Evolutionary conservation across 2,888 invertebrate species (phyloP).

Genomic region (Corbicula japonica): DNA sequence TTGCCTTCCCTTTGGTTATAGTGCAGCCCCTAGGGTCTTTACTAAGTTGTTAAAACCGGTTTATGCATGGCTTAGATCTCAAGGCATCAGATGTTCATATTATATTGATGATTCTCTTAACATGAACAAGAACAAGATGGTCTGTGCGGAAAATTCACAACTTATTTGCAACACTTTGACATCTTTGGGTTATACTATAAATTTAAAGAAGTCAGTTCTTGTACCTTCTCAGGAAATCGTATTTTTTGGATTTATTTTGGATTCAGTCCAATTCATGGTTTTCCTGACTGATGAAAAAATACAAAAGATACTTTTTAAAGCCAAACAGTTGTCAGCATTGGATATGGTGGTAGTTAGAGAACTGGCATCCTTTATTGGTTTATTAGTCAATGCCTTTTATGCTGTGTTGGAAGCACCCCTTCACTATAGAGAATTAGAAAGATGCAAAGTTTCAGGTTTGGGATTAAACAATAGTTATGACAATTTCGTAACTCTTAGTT

Average conservation of each 20-base stretch:
- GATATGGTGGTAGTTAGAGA: conserved; percentile 7
- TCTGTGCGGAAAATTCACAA: background rate
- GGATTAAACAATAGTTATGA: conserved; percentile 18
- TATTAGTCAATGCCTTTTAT: conserved; percentile 31
- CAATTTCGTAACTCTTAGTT: background rate
- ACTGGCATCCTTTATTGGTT: conserved; percentile 20
- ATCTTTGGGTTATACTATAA: conserved; percentile 22
- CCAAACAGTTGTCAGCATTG: background rate
- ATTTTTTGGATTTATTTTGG: conserved; percentile 31
- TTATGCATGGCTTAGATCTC: conserved; percentile 29
- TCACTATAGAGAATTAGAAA: conserved; percentile 34
- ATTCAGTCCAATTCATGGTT: conserved; percentile 21
- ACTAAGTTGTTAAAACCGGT: conserved; percentile 20
- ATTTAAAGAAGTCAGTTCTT: conserved; percentile 18
- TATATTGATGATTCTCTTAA: conserved; percentile 41
- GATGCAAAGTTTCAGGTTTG: conserved; percentile 37
- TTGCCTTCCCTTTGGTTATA: conserved; percentile 20
- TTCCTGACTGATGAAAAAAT: conserved; percentile 11
- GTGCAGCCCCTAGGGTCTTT: conserved; percentile 18
- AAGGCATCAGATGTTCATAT: conserved; percentile 21
- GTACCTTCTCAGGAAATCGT: conserved; percentile 17
- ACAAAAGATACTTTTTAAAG: background rate
- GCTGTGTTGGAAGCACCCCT: conserved; percentile 27
- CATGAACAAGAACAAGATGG: background rate
- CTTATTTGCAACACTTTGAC: conserved; percentile 3